phyloP scores from a whole-genome alignment of 2,113 vertebrate genomes.

The Pseudorectes ferrugineus region DNA sequence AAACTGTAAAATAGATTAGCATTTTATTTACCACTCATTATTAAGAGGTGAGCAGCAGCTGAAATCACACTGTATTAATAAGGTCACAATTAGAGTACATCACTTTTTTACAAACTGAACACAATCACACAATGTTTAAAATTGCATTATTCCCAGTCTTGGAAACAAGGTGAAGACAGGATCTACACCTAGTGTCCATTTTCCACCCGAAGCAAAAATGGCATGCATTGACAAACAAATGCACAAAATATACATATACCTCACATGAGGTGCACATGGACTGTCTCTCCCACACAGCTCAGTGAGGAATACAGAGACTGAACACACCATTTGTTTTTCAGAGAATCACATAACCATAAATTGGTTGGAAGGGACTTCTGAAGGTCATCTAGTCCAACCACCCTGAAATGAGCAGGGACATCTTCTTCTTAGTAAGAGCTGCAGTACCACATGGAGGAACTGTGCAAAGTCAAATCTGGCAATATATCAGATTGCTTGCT shows the following conservation, averaged over 20 bases:
- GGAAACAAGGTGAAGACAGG: not conserved
- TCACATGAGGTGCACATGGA: rapidly evolving
- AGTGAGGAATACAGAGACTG: not conserved
- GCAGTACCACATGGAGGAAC: not conserved
- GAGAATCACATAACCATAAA: not conserved
- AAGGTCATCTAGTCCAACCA: not conserved
- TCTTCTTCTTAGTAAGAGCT: not conserved
- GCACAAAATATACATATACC: not conserved
- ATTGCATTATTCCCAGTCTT: not conserved
- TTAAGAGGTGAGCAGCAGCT: slow-evolving; percentile 49
- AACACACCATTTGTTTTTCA: not conserved
- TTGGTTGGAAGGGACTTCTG: not conserved
- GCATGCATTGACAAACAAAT: not conserved
- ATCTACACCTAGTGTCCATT: not conserved
- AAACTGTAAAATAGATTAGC: slow-evolving; percentile 49
- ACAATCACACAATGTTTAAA: not conserved
- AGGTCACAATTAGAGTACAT: slow-evolving; percentile 49
- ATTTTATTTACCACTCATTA: slow-evolving; percentile 65
- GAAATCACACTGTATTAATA: slow-evolving; percentile 45
- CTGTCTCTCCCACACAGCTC: not conserved
- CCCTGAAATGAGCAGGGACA: not conserved
- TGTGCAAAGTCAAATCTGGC: not conserved
- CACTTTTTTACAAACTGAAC: slow-evolving; percentile 24
- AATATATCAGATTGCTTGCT: not conserved
- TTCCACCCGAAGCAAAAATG: not conserved